Evolutionary conservation across 2,888 invertebrate genomes (phyloP).

Genomic region (Catocala sponsa): DNA sequence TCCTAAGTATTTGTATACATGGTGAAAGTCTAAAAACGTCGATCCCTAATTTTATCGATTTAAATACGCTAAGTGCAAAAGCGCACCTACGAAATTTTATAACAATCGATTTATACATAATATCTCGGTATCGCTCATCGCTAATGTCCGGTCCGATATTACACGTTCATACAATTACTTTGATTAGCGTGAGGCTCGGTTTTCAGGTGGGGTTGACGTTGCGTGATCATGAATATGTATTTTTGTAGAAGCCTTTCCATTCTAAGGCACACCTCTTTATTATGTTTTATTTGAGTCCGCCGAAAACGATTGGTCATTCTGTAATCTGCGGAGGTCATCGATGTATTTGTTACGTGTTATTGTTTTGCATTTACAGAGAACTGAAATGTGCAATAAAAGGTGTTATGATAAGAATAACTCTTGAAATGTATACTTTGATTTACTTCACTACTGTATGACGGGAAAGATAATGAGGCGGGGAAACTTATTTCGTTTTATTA

Average conservation of each 20-base stretch:
- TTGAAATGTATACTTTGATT: background rate
- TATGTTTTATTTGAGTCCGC: slow-evolving; percentile 59
- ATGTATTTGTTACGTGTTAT: slow-evolving; percentile 31
- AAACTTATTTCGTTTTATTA: too few relatives aligned
- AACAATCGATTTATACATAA: too few relatives aligned
- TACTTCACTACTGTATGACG: background rate
- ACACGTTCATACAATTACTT: slow-evolving; percentile 47
- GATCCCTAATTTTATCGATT: too few relatives aligned
- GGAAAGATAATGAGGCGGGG: background rate
- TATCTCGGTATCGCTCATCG: too few relatives aligned
- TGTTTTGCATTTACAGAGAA: background rate
- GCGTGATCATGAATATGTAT: slow-evolving; percentile 82
- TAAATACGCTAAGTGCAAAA: too few relatives aligned
- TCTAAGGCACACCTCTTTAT: slow-evolving; percentile 61
- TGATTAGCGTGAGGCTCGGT: slow-evolving; percentile 77
- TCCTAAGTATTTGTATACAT: too few relatives aligned
- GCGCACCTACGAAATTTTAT: too few relatives aligned
- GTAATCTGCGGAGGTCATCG: slow-evolving; percentile 49
- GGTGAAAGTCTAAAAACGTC: too few relatives aligned
- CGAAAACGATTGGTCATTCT: slow-evolving; percentile 57
- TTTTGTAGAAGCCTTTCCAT: slow-evolving; percentile 67
- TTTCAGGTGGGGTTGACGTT: slow-evolving; percentile 66
- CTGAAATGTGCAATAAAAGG: background rate
- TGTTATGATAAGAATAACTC: background rate
- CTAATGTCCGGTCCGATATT: slow-evolving; percentile 19